Evolutionary conservation across 2,888 invertebrate genomes (phyloP).

Genomic region (Odontomyia ornata): DNA sequence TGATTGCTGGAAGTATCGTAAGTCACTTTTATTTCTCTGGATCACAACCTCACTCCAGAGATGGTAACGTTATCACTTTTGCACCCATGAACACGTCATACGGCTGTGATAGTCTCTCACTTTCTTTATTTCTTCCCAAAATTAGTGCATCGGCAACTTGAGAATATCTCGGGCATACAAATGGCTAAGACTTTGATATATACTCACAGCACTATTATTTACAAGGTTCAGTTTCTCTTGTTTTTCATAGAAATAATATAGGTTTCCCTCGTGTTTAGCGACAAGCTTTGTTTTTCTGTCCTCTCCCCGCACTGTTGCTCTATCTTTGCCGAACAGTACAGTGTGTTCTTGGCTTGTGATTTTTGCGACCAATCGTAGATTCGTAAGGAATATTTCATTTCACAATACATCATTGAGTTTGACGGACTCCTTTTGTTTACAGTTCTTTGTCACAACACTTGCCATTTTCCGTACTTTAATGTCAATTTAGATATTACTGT

Average conservation of each 20-base stretch:
- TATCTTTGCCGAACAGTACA: constrained; percentile 37
- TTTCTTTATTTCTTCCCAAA: accelerated
- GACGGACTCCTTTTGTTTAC: no score
- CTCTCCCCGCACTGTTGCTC: neutral
- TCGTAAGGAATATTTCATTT: constrained; percentile 24
- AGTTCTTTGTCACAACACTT: no score
- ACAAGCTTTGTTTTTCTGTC: neutral
- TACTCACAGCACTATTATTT: neutral
- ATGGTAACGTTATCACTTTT: neutral
- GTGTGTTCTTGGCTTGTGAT: constrained; percentile 43
- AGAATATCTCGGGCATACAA: neutral
- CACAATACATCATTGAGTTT: constrained; percentile 32
- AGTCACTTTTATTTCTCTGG: constrained; percentile 40
- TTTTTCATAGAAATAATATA: neutral
- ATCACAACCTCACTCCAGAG: constrained; percentile 46
- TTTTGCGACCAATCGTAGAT: constrained; percentile 44
- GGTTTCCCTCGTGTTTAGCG: neutral
- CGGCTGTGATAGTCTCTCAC: neutral
- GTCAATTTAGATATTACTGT: neutral
- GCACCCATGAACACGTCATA: neutral
- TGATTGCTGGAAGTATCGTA: constrained; percentile 35
- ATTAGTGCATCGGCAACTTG: neutral
- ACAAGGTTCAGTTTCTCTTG: neutral
- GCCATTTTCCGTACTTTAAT: no score
- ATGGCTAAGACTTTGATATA: constrained; percentile 14